Base-by-base conservation (phyloP, 2,113 vertebrate genomes). In the Leptosomus discolor region DNA sequence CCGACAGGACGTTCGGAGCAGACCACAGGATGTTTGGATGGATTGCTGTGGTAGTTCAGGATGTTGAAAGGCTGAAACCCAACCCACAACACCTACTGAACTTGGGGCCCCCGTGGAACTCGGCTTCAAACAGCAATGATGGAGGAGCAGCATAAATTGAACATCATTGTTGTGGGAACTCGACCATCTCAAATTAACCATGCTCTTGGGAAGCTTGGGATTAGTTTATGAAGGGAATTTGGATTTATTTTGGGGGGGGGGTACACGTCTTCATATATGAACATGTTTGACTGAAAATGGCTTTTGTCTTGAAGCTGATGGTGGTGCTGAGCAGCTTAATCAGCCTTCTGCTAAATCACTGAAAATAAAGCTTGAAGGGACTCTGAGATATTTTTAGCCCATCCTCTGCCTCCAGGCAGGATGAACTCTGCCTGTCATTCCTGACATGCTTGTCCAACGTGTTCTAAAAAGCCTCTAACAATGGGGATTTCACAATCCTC, bases 261-360 rank as follows among this genome's bases (percentile, higher is more conserved):
- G 46, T 29, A 24, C 0, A 0, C 30, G 3, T 36, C 74, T 85
- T 64, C 11, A 2, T 60, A 12, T 14, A 17, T 43, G 8, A 53
- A 16, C 30, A 3, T 29, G 10, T 48, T 56, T 43, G 70, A 64
- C 50, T 1, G 3, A 43, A 68, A 83, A 90, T 19, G 45, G 15
- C 75, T 88, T 92, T 94, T 90, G 71, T 94, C 61, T 90, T 37
- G 88, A 41, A 77, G 85, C 85, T 80, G 75, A 56, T 64, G 90
- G 51, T 87, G 46, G 15, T 79, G 48, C 78, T 79, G 85, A 83
- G 85, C 53, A 82, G 70, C 50, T 83, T 69, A 39, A 76, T 73
- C 78, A 76, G 70, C 82, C 81, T 92, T 82, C 88, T 93, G 92
- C 36, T 88, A 32, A 71, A 93, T 57, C 78, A 53, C 56, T 69